Base-by-base conservation (phyloP, 2,888 invertebrate genomes). In the Andrena trimmerana region DNA sequence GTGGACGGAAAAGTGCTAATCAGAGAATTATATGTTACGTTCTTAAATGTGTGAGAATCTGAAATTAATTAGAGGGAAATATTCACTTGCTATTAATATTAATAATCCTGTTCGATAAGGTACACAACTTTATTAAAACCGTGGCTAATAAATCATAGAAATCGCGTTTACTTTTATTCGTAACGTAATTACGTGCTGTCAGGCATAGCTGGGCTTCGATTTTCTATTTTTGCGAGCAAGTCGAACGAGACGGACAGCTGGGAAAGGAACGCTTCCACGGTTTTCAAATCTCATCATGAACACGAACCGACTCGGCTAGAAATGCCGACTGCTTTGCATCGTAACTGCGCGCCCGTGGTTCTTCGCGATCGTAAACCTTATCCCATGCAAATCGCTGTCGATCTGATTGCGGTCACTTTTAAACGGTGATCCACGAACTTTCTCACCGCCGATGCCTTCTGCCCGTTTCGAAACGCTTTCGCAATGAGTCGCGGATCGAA, bases 351-450 rank as follows among this genome's bases (percentile, higher is more conserved):
- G 8, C 4, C 42, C 27, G 36, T 66, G 36, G 82, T 76, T 70
- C 69, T 20, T 71, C 42, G 54, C 59, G 24, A 59, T 48, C 54
- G 42, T 27, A 48, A 54, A 70, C 75, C 72, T 78, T 52, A 68
- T 86, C 33, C 60, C 72, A 67, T 75, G 67, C 78, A 60, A 73
- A 86, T 74, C 62, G 48, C 70, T 29, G 24, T 62, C 68, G 57
- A 69, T 66, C 65, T n/a, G 69, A 65, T 76, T 36, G 50, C 33
- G 20, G 63, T 29, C 54, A 36, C n/a, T 29, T 69, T 76, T 62
- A 24, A 52, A 42, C 31, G 27, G 33, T 8, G 42, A 71, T 66
- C 31, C 60, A 27, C 13, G 65, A 71, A 74, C 66, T 31, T 48
- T 42, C 42, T 60, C 33, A 24, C 20, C 50, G 36, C 16, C 36